phyloP scores from a whole-genome alignment of 1,140 invertebrate genomes.

The Tyrophagus putrescentiae region DNA sequence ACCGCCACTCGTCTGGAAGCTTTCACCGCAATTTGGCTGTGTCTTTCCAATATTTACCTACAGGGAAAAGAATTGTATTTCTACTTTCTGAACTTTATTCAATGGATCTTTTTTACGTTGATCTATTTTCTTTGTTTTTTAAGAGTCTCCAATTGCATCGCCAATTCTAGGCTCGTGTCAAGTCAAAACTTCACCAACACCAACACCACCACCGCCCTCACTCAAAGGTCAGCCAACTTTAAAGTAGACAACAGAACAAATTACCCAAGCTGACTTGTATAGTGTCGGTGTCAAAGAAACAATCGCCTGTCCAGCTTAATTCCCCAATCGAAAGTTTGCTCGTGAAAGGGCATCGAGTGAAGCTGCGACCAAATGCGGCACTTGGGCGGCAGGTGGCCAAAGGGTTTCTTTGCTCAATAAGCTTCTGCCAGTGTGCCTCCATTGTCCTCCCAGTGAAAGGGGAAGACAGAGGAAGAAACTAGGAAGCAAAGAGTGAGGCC shows the following conservation, averaged over 20 bases:
- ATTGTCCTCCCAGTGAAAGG: not conserved
- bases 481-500: not conserved
- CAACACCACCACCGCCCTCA: not conserved
- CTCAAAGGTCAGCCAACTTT: not conserved
- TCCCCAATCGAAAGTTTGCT: not conserved
- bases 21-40: no score
- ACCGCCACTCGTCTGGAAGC: no score
- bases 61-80: no score
- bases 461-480: not conserved
- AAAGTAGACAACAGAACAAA: not conserved
- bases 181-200: no score
- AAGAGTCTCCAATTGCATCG: no score
- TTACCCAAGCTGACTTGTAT: not conserved
- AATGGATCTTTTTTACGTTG: no score
- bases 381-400: conserved; percentile 14
- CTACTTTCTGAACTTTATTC: no score
- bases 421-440: not conserved
- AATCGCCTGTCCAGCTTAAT: not conserved
- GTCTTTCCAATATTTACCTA: no score
- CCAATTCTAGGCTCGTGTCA: no score
- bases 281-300: not conserved
- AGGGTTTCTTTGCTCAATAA: not conserved
- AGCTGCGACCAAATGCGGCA: not conserved
- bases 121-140: no score
- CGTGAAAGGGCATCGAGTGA: no score